A percentile compares a stretch with the other conserved stretches of the same genome.
These are phyloP conservation scores for Parazoanthus darwini DNA, from an alignment of 92 coral and sea anemone genomes.

Conservation along the genomic window DNA sequence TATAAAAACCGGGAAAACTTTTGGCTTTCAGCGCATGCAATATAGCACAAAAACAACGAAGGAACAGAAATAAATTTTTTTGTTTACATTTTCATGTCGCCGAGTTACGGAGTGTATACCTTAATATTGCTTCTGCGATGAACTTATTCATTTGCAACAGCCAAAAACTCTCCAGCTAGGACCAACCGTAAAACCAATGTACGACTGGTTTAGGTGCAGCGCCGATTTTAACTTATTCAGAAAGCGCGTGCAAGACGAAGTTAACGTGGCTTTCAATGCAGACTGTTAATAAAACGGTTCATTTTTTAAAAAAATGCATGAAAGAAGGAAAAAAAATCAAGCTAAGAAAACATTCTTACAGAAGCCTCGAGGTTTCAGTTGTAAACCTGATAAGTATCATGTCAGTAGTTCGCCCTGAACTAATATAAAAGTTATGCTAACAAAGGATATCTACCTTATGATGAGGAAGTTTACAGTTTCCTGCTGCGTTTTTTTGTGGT, in stretches of 20 bases:
- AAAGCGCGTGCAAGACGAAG: background rate
- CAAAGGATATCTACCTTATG: background rate
- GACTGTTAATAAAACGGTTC: background rate
- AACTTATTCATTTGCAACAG: constrained; percentile 2
- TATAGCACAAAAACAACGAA: background rate
- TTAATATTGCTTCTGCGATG: background rate
- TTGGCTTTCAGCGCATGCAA: constrained; percentile 13
- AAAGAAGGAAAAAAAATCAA: background rate
- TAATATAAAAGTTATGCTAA: background rate
- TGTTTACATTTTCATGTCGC: constrained; percentile 5
- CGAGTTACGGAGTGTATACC: background rate
- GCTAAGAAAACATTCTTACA: background rate
- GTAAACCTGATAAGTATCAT: constrained; percentile 9
- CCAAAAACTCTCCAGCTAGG: background rate
- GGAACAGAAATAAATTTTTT: constrained; percentile 14
- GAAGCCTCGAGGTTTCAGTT: background rate
- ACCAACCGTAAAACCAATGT: background rate
- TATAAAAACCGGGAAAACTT: background rate
- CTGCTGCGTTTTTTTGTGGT: constrained; percentile 4
- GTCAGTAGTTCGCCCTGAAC: background rate
- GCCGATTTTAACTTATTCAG: background rate
- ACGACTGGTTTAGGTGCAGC: background rate
- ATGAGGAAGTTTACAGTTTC: constrained; percentile 22
- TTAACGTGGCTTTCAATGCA: background rate
- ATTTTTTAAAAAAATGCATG: background rate